These are phyloP conservation scores for Aplysia californica DNA, from an alignment of 1,140 invertebrate genomes.

Conservation along the genomic window DNA sequence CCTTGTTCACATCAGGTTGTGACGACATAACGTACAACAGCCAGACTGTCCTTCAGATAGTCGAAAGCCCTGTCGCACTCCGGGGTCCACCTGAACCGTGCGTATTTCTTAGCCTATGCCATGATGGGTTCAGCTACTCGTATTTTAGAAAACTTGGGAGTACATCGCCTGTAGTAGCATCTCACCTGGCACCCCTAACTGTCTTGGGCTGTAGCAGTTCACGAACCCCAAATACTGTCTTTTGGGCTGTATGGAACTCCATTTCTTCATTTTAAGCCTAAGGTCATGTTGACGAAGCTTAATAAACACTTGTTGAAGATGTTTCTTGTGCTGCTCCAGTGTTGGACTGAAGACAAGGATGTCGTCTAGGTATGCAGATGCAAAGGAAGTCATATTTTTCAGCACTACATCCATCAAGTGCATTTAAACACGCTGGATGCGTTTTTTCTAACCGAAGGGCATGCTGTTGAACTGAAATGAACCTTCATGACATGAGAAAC, in stretches of 20 bases:
- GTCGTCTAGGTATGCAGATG: constrained; percentile 37
- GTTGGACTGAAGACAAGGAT: constrained; percentile 39
- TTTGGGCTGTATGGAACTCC: constrained; percentile 25
- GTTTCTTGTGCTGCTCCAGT: too few species aligned
- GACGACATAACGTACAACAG: background rate
- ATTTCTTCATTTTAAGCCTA: constrained; percentile 34
- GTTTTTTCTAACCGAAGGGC: constrained; percentile 43
- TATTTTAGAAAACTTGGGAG: constrained; percentile 4
- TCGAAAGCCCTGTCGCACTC: constrained; percentile 19
- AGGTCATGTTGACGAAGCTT: constrained; percentile 39
- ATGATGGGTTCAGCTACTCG: background rate
- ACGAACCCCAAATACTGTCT: constrained; percentile 28
- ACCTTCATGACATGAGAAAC: constrained; percentile 2
- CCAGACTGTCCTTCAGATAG: background rate
- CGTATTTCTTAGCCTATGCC: background rate
- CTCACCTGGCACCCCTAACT: background rate
- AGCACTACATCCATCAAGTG: too few species aligned
- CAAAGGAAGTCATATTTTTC: background rate
- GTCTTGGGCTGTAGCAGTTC: background rate
- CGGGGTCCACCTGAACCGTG: background rate
- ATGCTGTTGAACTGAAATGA: constrained; percentile 38
- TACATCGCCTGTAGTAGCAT: background rate
- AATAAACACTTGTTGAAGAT: constrained; percentile 40
- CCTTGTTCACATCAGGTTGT: background rate
- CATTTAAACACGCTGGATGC: too few species aligned